Base-by-base conservation (phyloP, 1,140 invertebrate species). In the Papilio helenus region DNA sequence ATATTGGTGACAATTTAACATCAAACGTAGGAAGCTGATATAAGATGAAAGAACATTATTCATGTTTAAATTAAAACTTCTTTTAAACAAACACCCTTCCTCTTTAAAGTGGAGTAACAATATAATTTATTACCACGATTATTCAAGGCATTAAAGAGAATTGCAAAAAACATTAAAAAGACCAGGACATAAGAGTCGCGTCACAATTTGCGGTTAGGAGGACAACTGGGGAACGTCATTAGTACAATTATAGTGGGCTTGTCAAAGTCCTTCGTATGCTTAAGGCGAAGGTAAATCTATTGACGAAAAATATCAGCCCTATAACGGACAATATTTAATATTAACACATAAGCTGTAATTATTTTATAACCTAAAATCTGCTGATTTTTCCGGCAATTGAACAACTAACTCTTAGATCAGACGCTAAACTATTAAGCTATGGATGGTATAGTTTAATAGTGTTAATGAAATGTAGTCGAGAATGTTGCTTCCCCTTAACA, bases 171-270 rank as follows among this genome's bases (percentile, higher is more conserved):
- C 20, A 10, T 42, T 65, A 76, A 76, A 76, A 76, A 26, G 46
- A 58, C 16, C 20, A 29, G 14, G 16, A 39, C 55, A 61, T 76
- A 77, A 65, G 58, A 77, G 42, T 58, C 55, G 76, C 76, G 76
- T 77, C 76, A 77, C 76, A 76, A 76, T 77, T 77, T 77, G 76
- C 76, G 76, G 76, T 76, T 58, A 76, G 46, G 23, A 51, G 73
- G 73, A 51, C 73, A 76, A 76, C 73, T 76, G 73, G 42, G 76
- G 76, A 77, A 39, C 23, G 58, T 77, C 76, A 61, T 77, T 77
- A 77, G 76, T 58, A 65, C 76, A 77, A 77, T 77, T 77, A 77
- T 77, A 77, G 76, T 77, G 76, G 76, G 76, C 76, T 77, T 65
- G 76, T 65, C 76, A 65, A 77, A 65, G 76, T 77, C 55, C 76